Evolutionary conservation across 2,113 vertebrate species (phyloP).

Genomic region (Hemichromis elongatus): DNA sequence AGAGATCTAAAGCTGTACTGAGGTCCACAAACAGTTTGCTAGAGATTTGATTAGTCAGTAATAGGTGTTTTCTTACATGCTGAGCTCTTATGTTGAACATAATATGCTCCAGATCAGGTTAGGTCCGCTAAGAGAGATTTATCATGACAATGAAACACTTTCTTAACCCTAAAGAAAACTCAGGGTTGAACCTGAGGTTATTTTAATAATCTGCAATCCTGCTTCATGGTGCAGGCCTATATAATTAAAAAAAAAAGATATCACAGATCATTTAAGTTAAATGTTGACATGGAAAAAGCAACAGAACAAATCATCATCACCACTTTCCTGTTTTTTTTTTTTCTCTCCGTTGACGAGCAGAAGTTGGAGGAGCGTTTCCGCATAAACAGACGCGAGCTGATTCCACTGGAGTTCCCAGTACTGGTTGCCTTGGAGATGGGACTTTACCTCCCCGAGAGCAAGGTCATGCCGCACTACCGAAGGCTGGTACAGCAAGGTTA

Average conservation of each 20-base stretch:
- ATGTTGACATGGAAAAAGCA: neutral
- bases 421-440: conserved; percentile 97
- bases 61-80: neutral
- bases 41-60: neutral
- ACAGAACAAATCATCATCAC: neutral
- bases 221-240: neutral
- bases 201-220: neutral
- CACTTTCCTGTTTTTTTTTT: neutral
- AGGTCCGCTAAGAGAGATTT: neutral
- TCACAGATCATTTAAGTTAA: neutral
- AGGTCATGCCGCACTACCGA: conserved; percentile 95
- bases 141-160: neutral
- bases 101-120: neutral
- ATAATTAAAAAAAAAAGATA: neutral
- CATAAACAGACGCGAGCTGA: conserved; percentile 89
- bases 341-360: conserved; percentile 58
- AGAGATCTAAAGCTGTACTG: neutral
- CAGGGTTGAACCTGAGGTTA: neutral
- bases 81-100: neutral
- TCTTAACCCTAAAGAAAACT: neutral
- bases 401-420: conserved; percentile 91
- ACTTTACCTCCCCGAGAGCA: conserved; percentile 92
- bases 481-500: conserved; percentile 86
- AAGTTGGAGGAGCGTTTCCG: conserved; percentile 96
- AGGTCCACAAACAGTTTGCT: neutral